Conservation (phyloP, 2,888 invertebrate genomes). For the Acleris cristana region DNA sequence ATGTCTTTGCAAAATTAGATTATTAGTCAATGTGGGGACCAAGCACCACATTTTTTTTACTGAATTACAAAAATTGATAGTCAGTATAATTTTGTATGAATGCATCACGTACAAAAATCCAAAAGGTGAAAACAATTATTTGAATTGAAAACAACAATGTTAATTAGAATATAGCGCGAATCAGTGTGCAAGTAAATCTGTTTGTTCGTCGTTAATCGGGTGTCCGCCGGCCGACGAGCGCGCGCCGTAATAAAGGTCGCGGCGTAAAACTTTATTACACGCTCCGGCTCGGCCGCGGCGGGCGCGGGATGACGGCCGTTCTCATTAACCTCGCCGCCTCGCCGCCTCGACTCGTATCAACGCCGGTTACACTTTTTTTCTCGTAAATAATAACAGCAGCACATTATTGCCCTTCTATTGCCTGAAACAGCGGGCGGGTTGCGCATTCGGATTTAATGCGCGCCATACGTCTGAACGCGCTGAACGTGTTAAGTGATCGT, state of each 20-base stretch:
- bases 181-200: slow-evolving; percentile 63
- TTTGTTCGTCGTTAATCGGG: slow-evolving; percentile 73
- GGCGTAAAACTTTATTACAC: slow-evolving; percentile 75
- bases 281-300: slow-evolving; percentile 63
- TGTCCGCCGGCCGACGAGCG: slow-evolving; percentile 54
- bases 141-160: slow-evolving; percentile 8
- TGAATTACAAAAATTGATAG: too few relatives aligned
- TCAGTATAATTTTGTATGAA: too few relatives aligned
- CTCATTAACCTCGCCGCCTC: slow-evolving; percentile 70
- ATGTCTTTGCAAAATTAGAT: neutral
- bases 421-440: slow-evolving; percentile 31
- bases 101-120: too few relatives aligned
- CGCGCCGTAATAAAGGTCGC: slow-evolving; percentile 65
- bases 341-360: slow-evolving; percentile 59
- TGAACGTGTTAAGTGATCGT: slow-evolving; percentile 15
- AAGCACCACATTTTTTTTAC: too few relatives aligned
- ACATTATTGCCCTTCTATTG: slow-evolving; percentile 38
- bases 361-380: slow-evolving; percentile 58
- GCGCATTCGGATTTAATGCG: slow-evolving; percentile 35
- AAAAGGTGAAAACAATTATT: too few relatives aligned
- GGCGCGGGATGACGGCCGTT: slow-evolving; percentile 71
- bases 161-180: slow-evolving; percentile 37
- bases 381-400: slow-evolving; percentile 40
- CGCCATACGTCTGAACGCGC: slow-evolving; percentile 26
- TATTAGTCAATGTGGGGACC: too few relatives aligned